Conservation (phyloP, 2,888 invertebrate genomes). For the Hipparchia semele region DNA sequence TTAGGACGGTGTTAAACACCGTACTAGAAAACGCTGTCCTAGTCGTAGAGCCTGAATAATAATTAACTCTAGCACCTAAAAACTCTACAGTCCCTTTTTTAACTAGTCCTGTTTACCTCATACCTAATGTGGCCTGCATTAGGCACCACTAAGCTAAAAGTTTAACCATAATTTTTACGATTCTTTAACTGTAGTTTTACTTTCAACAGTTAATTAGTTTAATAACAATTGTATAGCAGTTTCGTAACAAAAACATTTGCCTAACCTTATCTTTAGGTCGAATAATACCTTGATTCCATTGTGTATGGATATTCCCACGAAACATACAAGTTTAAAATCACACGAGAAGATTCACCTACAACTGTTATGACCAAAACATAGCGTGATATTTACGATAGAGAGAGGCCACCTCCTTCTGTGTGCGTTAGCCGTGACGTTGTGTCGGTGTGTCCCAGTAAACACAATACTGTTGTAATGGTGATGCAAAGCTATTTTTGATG, state of each 20-base stretch:
- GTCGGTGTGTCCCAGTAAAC: constrained; percentile 57
- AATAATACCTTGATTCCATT: constrained; percentile 15
- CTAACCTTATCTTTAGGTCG: background rate
- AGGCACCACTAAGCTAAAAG: no score
- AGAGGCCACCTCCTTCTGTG: constrained; percentile 66
- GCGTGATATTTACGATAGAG: constrained; percentile 67
- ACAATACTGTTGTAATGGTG: constrained; percentile 29
- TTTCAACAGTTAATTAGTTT: background rate
- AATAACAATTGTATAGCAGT: background rate
- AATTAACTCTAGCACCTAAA: no score
- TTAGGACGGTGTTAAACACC: no score
- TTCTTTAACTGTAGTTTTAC: background rate
- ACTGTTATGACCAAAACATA: constrained; percentile 52
- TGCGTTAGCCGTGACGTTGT: constrained; percentile 68
- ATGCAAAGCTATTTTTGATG: constrained; percentile 45
- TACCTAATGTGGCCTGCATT: no score
- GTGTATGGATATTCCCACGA: constrained; percentile 37
- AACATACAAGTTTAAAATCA: constrained; percentile 42
- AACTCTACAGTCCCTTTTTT: no score
- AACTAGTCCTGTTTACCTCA: no score
- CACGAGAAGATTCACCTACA: constrained; percentile 48
- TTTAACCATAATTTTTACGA: no score
- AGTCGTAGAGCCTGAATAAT: no score
- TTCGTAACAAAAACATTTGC: background rate
- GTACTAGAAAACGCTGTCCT: no score